Percentiles rank a stretch among this genome's conserved stretches.
Evolutionary conservation across 2,113 vertebrate genomes (phyloP).

Genomic region (Puma concolor): DNA sequence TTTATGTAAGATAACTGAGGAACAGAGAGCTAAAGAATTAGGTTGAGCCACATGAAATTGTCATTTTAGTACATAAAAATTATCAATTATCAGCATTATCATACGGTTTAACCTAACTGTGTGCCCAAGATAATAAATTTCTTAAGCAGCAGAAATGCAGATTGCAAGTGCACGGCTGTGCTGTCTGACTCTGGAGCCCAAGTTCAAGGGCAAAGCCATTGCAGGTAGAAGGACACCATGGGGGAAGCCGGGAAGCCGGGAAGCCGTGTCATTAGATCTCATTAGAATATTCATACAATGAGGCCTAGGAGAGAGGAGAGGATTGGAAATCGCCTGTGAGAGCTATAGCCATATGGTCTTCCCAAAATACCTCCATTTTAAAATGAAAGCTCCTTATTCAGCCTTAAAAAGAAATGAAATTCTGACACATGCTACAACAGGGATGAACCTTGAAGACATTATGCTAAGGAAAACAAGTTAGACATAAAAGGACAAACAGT

Average conservation of each 20-base stretch:
- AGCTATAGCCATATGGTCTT: slow-evolving; percentile 55
- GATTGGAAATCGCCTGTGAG: slow-evolving; percentile 37
- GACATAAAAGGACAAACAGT: not conserved
- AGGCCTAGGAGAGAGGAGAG: not conserved
- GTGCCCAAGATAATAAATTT: not conserved
- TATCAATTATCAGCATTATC: not conserved
- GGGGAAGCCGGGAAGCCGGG: not conserved
- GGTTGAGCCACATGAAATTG: not conserved
- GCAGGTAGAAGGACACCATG: not conserved
- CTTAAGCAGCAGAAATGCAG: not conserved
- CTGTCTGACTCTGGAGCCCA: not conserved
- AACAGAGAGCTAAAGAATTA: not conserved
- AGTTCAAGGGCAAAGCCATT: slow-evolving; percentile 51
- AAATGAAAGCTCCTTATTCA: slow-evolving; percentile 61
- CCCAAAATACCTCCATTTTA: slow-evolving; percentile 64
- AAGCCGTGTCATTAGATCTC: not conserved
- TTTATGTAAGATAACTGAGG: not conserved
- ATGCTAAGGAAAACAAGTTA: not conserved
- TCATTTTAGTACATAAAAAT: not conserved
- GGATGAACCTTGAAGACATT: slow-evolving; percentile 24
- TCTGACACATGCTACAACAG: slow-evolving; percentile 26
- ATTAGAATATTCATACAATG: slow-evolving; percentile 39
- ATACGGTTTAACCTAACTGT: not conserved
- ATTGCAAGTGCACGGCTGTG: not conserved
- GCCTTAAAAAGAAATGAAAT: slow-evolving; percentile 51